Base-by-base conservation (phyloP, 2,888 invertebrate species). In the Drosophila acutilabella region DNA sequence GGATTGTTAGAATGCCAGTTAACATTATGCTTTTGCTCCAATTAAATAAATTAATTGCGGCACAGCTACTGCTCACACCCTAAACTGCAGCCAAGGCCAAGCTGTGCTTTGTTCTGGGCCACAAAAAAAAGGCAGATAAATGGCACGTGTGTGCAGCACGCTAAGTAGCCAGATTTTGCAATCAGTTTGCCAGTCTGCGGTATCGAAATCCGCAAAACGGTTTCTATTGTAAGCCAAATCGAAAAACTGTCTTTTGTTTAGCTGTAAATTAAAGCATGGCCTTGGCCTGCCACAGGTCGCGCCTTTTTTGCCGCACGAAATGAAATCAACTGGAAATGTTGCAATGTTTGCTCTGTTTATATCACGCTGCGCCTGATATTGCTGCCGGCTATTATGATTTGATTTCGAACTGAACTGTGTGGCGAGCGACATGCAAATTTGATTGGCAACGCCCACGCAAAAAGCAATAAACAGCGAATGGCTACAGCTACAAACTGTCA, bases 401-500 rank as follows among this genome's bases (percentile, higher is more conserved):
- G 80, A 77, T 80, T 82, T 79, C 71, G 54, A 73, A 70, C 65
- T 73, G n/a, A n/a, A n/a, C n/a, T n/a, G n/a, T n/a, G 61, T 70
- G 73, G 67, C 66, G 74, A 71, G 71, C 54, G 40, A 81, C 75
- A 83, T 83, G 83, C 80, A 85, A 88, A 85, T 76, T 67, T 74
- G 81, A 85, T 82, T 80, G 81, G 81, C 79, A 67, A 74, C 88
- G 80, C 85, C 88, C 81, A 86, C 85, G 75, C 77, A 64, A 66
- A 57, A 47, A 18, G 14, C 57, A 51, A 10, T 5, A 33, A 57
- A 36, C 62, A 45, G 40, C 70, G 47, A 33, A 52, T 42, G 45
- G 56, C 64, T 50, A 20, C 23, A 61, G 20, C 20, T 20, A 20
- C 42, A 61, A 74, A 74, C 67, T 78, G 87, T 81, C 87, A 83